A percentile compares a stretch with the other conserved stretches of the same genome.
These are phyloP conservation scores for Seriola rivoliana DNA, from an alignment of 2,113 vertebrate species.

Conservation along the genomic window DNA sequence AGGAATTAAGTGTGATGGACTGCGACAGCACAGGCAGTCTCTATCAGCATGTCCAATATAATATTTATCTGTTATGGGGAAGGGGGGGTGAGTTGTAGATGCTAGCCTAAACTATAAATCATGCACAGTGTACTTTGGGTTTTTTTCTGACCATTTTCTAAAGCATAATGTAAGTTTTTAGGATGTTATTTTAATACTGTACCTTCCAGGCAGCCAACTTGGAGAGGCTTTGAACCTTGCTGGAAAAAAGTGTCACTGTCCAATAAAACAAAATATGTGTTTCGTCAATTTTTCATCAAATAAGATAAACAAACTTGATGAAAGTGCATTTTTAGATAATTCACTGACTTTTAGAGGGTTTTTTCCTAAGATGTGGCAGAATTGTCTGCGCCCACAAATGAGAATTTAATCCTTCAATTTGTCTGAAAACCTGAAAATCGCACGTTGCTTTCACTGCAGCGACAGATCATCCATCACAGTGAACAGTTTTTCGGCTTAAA, in stretches of 20 bases:
- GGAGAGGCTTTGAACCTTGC: not conserved
- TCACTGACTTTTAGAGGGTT: not conserved
- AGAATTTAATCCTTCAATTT: not conserved
- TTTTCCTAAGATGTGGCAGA: not conserved
- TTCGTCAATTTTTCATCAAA: not conserved
- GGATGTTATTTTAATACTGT: not conserved
- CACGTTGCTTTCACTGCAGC: not conserved
- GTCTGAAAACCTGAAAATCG: not conserved
- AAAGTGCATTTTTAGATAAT: not conserved
- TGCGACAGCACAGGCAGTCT: conserved; percentile 21
- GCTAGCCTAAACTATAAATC: not conserved
- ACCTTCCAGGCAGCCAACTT: not conserved
- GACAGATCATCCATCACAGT: not conserved
- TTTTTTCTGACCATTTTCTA: not conserved
- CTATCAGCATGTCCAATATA: conserved; percentile 28
- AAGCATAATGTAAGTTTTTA: not conserved
- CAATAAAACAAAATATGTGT: not conserved
- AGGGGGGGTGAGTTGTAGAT: not conserved
- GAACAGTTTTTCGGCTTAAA: not conserved
- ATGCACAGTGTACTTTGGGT: not conserved
- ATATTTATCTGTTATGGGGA: conserved; percentile 23
- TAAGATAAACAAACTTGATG: not conserved
- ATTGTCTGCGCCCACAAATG: not conserved
- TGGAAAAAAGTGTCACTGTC: not conserved
- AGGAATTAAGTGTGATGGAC: conserved; percentile 15